Evolutionary conservation across 2,113 vertebrate genomes (phyloP).

Genomic region (Ascaphus truei): DNA sequence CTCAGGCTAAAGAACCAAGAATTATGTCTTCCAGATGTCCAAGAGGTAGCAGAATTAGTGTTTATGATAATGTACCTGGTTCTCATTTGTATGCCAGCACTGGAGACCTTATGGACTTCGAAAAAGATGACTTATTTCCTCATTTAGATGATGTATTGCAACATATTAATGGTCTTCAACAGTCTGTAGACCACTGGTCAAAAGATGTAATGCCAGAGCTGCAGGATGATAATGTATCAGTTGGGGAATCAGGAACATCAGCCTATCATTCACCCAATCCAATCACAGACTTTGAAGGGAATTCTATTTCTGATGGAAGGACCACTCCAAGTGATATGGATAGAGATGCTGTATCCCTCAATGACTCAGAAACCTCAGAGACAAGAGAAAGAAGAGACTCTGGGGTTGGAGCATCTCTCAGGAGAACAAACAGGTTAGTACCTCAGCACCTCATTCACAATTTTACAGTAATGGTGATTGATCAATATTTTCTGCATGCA

Average conservation of each 20-base stretch:
- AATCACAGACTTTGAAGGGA: slow-evolving; percentile 87
- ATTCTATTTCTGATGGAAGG: slow-evolving; percentile 79
- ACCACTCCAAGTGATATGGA: slow-evolving; percentile 78
- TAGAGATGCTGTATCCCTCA: slow-evolving; percentile 79
- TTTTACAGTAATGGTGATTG: neutral
- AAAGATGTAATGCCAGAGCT: slow-evolving; percentile 73
- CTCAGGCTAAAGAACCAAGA: slow-evolving; percentile 60
- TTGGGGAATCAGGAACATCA: slow-evolving; percentile 38
- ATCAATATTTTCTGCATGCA: neutral
- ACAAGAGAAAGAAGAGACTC: slow-evolving; percentile 90
- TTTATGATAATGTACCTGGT: slow-evolving; percentile 88
- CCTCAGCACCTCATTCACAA: neutral
- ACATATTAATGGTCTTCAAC: slow-evolving; percentile 84
- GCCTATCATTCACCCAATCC: slow-evolving; percentile 66
- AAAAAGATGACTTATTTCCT: slow-evolving; percentile 85
- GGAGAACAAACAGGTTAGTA: slow-evolving; percentile 85
- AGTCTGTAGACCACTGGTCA: slow-evolving; percentile 90
- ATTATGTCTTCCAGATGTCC: slow-evolving; percentile 71
- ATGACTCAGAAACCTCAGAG: slow-evolving; percentile 72
- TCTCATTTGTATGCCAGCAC: slow-evolving; percentile 94
- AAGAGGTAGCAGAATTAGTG: slow-evolving; percentile 65
- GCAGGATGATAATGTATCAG: slow-evolving; percentile 38
- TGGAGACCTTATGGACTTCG: slow-evolving; percentile 87
- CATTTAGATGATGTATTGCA: slow-evolving; percentile 90
- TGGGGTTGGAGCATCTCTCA: slow-evolving; percentile 90